Percentiles rank a stretch among this genome's conserved stretches.
These are phyloP conservation scores for Sinocyclocheilus rhinocerous DNA, from an alignment of 2,113 vertebrate species.

Conservation along the genomic window DNA sequence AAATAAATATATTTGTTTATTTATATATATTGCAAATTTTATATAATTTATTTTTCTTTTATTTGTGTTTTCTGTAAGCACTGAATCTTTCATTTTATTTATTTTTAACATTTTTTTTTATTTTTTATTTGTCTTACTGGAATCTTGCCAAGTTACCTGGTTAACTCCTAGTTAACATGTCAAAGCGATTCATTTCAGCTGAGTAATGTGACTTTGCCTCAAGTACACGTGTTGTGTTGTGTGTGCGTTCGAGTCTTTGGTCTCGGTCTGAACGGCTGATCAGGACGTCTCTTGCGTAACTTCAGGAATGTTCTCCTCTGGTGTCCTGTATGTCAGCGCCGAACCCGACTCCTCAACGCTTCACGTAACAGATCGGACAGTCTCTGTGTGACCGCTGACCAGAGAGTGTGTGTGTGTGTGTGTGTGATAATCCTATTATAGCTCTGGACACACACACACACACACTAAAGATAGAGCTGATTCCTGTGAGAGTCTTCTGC, in stretches of 20 bases:
- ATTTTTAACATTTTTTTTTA: no score
- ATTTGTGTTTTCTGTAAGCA: no score
- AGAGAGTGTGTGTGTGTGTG: background rate
- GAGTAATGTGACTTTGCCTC: background rate
- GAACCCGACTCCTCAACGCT: background rate
- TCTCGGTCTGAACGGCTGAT: background rate
- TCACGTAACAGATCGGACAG: background rate
- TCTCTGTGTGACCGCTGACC: background rate
- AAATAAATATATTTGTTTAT: no score
- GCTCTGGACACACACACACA: background rate
- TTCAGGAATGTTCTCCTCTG: background rate
- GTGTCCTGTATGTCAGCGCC: background rate
- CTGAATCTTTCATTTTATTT: no score
- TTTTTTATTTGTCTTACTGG: background rate
- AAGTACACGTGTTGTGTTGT: background rate
- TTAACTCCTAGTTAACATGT: background rate
- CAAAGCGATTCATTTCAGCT: background rate
- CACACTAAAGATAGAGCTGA: background rate
- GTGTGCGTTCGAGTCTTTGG: background rate
- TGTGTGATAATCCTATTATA: background rate
- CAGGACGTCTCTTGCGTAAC: background rate
- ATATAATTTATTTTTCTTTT: no score
- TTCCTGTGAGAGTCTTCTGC: constrained; percentile 17
- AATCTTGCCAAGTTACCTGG: background rate
- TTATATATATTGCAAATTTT: no score